Evolutionary conservation across 2,113 vertebrate species (phyloP), one percentile per base, ranked within the genome.

Genomic region (Tragulus kanchil): DNA sequence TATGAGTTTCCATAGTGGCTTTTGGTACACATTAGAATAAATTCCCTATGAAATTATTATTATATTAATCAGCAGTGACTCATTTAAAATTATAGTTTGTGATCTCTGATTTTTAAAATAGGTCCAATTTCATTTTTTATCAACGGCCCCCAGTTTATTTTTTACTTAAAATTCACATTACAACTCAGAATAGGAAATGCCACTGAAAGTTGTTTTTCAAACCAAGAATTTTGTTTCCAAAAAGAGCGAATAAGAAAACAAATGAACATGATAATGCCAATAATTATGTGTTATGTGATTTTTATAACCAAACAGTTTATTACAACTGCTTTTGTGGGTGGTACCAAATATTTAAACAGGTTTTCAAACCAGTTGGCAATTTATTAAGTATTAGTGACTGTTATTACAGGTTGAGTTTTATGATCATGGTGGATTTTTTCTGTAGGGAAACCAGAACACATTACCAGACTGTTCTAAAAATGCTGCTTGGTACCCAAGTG

Each of bases 391-490:
- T 98, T 97, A 95, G 96, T 98, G 98, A 98, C 98, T 98, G 90
- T 98, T 98, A 98, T 98, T 98, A 97, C 98, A 98, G 97, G 96
- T 98, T 98, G 96, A 97, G 59, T 97, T 98, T 98, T 98, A 98
- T 97, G 97, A 96, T 96, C 92, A 93, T 71, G 7, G 69, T 92
- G 98, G 96, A 98, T 97, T 98, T 96, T 97, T 79, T 98, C 78
- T 7, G 10, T 90, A 87, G 89, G 62, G 97, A 98, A 97, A 23
- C 59, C 8, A 17, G 89, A 87, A 94, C 89, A 83, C 0, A 73
- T 91, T 75, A 64, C 26, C 58, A 84, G 89, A 71, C 78, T 91
- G 69, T 81, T 96, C 95, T 82, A 16, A 23, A 96, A 98, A 67
- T 1, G 0, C 64, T 98, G 79, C 61, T 14, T 71, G 23, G n/a